Percentiles rank a stretch among this genome's conserved stretches.
These are phyloP conservation scores for Sebastes steindachneri DNA, from an alignment of 2,797 vertebrate species.

Conservation along the genomic window DNA sequence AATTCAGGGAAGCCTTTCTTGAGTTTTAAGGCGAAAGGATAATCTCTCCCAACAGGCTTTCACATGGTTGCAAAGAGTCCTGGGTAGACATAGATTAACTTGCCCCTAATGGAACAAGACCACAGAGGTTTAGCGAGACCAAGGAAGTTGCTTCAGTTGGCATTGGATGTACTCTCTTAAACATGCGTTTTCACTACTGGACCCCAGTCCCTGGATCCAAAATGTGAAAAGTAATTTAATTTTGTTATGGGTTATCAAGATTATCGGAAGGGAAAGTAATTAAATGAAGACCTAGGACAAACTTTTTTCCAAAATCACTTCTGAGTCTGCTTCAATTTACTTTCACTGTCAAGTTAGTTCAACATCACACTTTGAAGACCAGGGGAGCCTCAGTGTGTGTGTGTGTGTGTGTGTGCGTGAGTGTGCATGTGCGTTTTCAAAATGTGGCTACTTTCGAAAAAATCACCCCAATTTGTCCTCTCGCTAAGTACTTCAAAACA, in stretches of 20 bases:
- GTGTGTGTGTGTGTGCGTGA: slow-evolving; percentile 4
- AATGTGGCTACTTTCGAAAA: slow-evolving; percentile 6
- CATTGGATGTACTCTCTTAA: slow-evolving; percentile 43
- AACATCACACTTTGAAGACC: slow-evolving; percentile 45
- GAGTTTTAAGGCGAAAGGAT: slow-evolving; percentile 25
- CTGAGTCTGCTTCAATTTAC: slow-evolving; percentile 52
- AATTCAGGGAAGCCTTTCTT: slow-evolving; percentile 12
- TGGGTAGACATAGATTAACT: slow-evolving; percentile 27
- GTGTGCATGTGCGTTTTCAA: slow-evolving; percentile 23
- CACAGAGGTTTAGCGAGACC: slow-evolving; percentile 20
- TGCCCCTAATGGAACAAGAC: slow-evolving; percentile 27
- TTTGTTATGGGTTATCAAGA: slow-evolving; percentile 63
- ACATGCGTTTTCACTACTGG: slow-evolving; percentile 29
- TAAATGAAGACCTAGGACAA: slow-evolving; percentile 59
- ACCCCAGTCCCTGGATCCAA: slow-evolving; percentile 40
- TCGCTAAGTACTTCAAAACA: slow-evolving; percentile 40
- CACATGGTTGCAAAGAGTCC: slow-evolving; percentile 2
- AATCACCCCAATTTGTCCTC: slow-evolving; percentile 35
- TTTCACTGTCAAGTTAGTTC: slow-evolving; percentile 58
- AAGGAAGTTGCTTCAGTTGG: slow-evolving; percentile 19
- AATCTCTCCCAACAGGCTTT: slow-evolving; percentile 36
- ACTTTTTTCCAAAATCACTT: slow-evolving; percentile 60
- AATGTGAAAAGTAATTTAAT: slow-evolving; percentile 72
- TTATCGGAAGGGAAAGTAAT: slow-evolving; percentile 65
- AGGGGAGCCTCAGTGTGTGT: neutral